phyloP scores from a whole-genome alignment of 2,113 vertebrate genomes.

The Dasypus novemcinctus region DNA sequence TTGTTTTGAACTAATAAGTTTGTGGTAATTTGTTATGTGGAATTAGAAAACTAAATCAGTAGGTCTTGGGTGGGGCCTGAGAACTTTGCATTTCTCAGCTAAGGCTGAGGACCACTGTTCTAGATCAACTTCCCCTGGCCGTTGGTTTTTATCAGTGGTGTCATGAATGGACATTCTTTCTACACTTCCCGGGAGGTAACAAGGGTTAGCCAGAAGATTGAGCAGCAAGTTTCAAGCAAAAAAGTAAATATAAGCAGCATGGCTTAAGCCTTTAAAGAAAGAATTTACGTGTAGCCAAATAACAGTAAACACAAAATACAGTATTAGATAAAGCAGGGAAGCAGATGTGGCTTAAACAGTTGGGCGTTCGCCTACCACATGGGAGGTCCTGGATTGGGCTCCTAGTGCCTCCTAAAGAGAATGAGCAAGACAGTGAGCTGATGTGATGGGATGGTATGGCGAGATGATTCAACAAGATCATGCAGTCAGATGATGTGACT shows the following conservation, averaged over 20 bases:
- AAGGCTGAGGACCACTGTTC: not conserved
- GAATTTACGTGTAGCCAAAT: not conserved
- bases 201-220: not conserved
- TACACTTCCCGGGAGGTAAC: not conserved
- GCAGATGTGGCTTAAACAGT: too few species aligned
- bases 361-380: too few species aligned
- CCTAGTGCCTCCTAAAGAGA: too few species aligned
- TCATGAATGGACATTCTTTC: not conserved
- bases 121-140: not conserved
- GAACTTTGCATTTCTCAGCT: not conserved
- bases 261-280: constrained; percentile 19
- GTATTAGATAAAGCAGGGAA: too few species aligned
- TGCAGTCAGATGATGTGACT: too few species aligned
- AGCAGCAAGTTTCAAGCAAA: not conserved
- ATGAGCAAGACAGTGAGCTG: too few species aligned
- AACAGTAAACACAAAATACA: not conserved
- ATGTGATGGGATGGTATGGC: too few species aligned
- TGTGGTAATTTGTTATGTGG: too few species aligned
- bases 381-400: too few species aligned
- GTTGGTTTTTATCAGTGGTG: not conserved
- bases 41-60: not conserved
- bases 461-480: too few species aligned
- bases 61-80: not conserved
- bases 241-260: not conserved
- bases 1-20: not conserved